A percentile compares a stretch with the other conserved stretches of the same genome.
phyloP scores from a whole-genome alignment of 1,140 invertebrate genomes.

The Oncopeltus fasciatus region DNA sequence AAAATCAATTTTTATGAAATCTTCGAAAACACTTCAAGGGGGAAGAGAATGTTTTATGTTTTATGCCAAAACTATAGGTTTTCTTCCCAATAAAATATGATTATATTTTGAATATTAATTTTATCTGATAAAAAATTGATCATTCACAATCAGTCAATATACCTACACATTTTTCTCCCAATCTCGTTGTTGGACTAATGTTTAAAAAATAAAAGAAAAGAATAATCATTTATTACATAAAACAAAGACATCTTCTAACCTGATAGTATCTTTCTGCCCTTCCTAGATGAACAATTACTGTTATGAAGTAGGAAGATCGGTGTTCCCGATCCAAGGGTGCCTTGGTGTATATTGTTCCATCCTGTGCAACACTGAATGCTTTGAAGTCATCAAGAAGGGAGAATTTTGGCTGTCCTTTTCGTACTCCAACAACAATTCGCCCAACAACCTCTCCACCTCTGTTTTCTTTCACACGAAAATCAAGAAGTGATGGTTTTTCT shows the following conservation, averaged over 20 bases:
- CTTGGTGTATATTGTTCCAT: slow-evolving; percentile 63
- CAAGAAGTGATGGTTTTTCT: slow-evolving; percentile 41
- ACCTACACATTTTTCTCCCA: no score
- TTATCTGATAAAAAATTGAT: no score
- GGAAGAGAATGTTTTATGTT: no score
- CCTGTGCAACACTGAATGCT: slow-evolving; percentile 56
- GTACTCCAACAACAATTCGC: slow-evolving; percentile 36
- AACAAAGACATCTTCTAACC: slow-evolving; percentile 25
- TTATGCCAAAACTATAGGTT: no score
- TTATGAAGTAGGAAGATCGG: slow-evolving; percentile 55
- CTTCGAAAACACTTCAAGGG: no score
- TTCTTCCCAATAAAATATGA: no score
- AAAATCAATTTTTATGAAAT: no score
- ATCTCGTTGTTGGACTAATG: no score
- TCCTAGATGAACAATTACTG: slow-evolving; percentile 59
- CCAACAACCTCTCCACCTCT: slow-evolving; percentile 57
- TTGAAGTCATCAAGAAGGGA: slow-evolving; percentile 67
- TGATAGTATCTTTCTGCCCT: slow-evolving; percentile 59
- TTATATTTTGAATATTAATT: no score
- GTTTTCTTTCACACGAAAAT: slow-evolving; percentile 67
- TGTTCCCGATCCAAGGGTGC: slow-evolving; percentile 62
- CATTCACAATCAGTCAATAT: no score
- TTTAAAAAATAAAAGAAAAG: no score
- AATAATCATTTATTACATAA: not conserved
- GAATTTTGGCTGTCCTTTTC: slow-evolving; percentile 39